Base-by-base conservation (phyloP, 2,888 invertebrate species). In the Hydraecia micacea region DNA sequence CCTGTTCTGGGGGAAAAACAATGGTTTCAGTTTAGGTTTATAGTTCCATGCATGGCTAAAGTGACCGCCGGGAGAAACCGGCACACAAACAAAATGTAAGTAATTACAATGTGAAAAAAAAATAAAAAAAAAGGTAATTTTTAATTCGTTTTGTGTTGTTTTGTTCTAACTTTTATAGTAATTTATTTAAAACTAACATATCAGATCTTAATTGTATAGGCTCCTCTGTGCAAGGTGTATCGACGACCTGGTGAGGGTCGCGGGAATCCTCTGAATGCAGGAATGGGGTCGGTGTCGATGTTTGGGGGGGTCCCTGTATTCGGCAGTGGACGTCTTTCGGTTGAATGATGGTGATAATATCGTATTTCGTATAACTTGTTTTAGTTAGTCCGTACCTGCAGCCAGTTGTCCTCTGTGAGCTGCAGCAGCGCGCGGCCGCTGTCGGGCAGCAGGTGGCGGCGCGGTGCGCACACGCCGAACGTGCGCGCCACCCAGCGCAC, bases 401-500 rank as follows among this genome's bases (percentile, higher is more conserved):
- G 91, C 95, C 97, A 97, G 86, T 97, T 95, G 7, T 97, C 97
- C 66, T 97, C 95, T n/a, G 97, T 95, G 92, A 98, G 97, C 28
- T 91, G 92, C 81, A 97, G 94, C 89, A 97, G 95, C 73, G 93
- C 95, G 13, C 84, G 86, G 25, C 97, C 97, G 63, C 92, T 87
- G 87, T 85, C 86, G 2, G 97, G 97, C 92, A 97, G 96, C 90
- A 95, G 94, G 86, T 95, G 94, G 2, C 93, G 87, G 66, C 96
- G 95, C 75, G 97, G 97, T 67, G 95, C 94, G 39, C 94, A 94
- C 90, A 97, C 95, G 79, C 92, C 77, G 94, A 97, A 97, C 80
- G 95, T 94, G 79, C 96, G 95, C 81, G 95, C 93, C 90, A 97
- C 97, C 97, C 97, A 97, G 52, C 95, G 93, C 91, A 97, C 93